Evolutionary conservation across 2,888 invertebrate species (phyloP), one percentile per base, ranked within the genome.

Genomic region (Acleris holmiana): DNA sequence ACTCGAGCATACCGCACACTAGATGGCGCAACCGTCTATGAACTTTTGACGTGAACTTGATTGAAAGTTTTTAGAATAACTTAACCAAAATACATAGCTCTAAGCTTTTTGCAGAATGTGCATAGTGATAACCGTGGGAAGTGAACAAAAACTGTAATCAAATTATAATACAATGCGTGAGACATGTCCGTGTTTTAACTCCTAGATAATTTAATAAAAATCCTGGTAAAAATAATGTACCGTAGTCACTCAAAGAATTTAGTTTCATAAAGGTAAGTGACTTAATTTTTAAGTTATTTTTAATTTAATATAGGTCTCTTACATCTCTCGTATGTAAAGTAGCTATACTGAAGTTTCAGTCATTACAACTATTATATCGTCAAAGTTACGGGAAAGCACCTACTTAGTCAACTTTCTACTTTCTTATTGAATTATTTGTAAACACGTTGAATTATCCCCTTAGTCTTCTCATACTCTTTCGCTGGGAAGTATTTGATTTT

Each of bases 1-100:
- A 50, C 41, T 71, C 83, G 73, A 76, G 76, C 89, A 83, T 90
- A 74, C 86, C 86, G 69, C 44, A 71, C 70, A 74, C 83, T 85
- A 91, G 91, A 88, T 90, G 90, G 83, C 88, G 78, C 68, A 69
- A 77, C 77, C 67, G 69, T 77, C 77, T 81, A 82, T 90, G 91
- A 91, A 92, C 91, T 92, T 91, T 91, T 92, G 91, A 92, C 91
- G 88, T 91, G 88, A 91, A 91, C 91, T 91, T 91, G 84, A 86
- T 84, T 82, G 83, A 79, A 88, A 89, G 86, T 89, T 86, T 77
- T 86, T 77, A 82, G 72, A 86, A 84, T 85, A 89, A 85, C 85
- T 85, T 91, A 88, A 85, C 89, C 90, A 91, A 90, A 91, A 89
- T 90, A 90, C 59, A 60, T 60, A 55, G 81, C 83, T n/a, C n/a